Conservation (phyloP, 1,140 invertebrate genomes). For the Spodoptera litura region DNA sequence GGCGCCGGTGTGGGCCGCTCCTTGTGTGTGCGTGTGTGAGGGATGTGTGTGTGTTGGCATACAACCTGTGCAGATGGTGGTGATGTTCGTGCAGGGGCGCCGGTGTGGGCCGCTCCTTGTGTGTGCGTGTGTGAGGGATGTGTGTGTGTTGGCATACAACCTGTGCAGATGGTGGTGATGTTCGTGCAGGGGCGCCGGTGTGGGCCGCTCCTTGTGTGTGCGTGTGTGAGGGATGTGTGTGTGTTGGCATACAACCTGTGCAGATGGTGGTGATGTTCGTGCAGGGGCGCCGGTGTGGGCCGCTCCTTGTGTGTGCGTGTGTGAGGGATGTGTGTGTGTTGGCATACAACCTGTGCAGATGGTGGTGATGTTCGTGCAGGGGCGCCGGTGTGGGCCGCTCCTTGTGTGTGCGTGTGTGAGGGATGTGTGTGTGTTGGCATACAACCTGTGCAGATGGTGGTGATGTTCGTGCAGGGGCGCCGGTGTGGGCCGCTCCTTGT, state of each 20-base stretch:
- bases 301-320: too few species aligned
- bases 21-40: conserved; percentile 56
- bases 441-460: conserved; percentile 65
- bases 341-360: conserved; percentile 2
- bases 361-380: conserved; percentile 59
- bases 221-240: too few species aligned
- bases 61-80: conserved; percentile 65
- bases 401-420: conserved; percentile 55
- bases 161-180: too few species aligned
- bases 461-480: conserved; percentile 59
- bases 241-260: too few species aligned
- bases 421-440: conserved; percentile 28
- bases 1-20: conserved; percentile 84
- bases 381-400: conserved; percentile 84
- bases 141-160: too few species aligned
- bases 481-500: conserved; percentile 85
- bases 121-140: too few species aligned
- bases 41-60: conserved; percentile 30
- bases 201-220: too few species aligned
- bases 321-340: too few species aligned
- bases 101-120: conserved; percentile 85
- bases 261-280: too few species aligned
- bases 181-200: too few species aligned
- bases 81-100: conserved; percentile 59
- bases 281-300: too few species aligned